Evolutionary conservation across 2,113 vertebrate species (phyloP).

Genomic region (Hyla sarda): DNA sequence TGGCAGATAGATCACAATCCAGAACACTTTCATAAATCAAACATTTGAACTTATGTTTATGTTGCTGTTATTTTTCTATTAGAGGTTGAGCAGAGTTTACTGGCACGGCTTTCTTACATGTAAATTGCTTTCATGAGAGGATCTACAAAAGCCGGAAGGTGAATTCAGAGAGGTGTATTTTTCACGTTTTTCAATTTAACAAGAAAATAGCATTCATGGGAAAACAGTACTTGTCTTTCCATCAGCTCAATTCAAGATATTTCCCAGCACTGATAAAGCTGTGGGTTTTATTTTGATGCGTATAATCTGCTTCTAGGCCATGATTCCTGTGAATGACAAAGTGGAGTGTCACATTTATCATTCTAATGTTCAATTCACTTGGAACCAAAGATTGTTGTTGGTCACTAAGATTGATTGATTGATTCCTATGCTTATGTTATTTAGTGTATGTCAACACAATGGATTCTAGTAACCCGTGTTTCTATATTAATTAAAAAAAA

Average conservation of each 20-base stretch:
- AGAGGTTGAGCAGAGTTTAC: neutral
- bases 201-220: slow-evolving; percentile 48
- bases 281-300: slow-evolving; percentile 2
- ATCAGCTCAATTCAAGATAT: slow-evolving; percentile 46
- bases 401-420: neutral
- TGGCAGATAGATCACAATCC: neutral
- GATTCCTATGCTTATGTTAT: neutral
- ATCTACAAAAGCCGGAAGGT: slow-evolving; percentile 22
- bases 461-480: neutral
- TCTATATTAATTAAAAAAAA: no score
- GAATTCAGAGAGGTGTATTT: slow-evolving; percentile 38
- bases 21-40: neutral
- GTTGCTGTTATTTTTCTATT: neutral
- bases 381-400: neutral
- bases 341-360: slow-evolving; percentile 29
- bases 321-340: slow-evolving; percentile 21
- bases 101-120: slow-evolving; percentile 29
- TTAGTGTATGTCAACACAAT: neutral
- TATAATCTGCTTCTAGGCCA: slow-evolving; percentile 39
- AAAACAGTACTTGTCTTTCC: neutral
- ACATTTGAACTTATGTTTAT: neutral
- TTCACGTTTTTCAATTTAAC: slow-evolving; percentile 40
- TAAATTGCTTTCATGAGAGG: slow-evolving; percentile 27
- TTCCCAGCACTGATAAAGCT: slow-evolving; percentile 45
- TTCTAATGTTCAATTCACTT: slow-evolving; percentile 1